These are phyloP conservation scores for Sebastes taczanowskii DNA, from an alignment of 2,797 vertebrate genomes.

Conservation along the genomic window DNA sequence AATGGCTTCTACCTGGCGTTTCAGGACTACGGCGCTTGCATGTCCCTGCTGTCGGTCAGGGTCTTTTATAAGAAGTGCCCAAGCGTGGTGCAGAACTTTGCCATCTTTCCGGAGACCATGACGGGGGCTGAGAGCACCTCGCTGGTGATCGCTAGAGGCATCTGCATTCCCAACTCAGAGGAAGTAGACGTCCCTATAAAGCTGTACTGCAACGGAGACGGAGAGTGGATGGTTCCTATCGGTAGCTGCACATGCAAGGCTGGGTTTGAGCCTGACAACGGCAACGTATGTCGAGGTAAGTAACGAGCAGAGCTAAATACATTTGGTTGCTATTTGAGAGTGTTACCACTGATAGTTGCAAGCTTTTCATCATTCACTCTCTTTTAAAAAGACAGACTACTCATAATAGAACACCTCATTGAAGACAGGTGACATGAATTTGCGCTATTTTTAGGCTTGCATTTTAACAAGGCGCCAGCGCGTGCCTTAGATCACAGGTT, in stretches of 20 bases:
- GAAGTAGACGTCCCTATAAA: slow-evolving; percentile 98
- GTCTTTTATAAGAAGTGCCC: slow-evolving; percentile 99
- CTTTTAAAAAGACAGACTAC: slow-evolving; percentile 25
- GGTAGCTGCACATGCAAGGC: slow-evolving; percentile 97
- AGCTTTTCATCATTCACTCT: slow-evolving; percentile 18
- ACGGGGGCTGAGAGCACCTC: slow-evolving; percentile 98
- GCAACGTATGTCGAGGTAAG: slow-evolving; percentile 94
- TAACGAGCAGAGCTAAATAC: neutral
- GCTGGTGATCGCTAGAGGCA: slow-evolving; percentile 93
- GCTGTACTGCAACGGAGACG: slow-evolving; percentile 98
- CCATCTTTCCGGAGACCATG: slow-evolving; percentile 97
- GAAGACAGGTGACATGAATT: slow-evolving; percentile 6
- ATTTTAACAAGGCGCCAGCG: slow-evolving; percentile 18
- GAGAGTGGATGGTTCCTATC: slow-evolving; percentile 99
- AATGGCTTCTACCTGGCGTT: slow-evolving; percentile 98
- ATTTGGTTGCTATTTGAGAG: neutral
- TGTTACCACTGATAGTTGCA: neutral
- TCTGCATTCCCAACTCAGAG: slow-evolving; percentile 94
- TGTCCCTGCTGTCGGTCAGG: slow-evolving; percentile 96
- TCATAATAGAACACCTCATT: slow-evolving; percentile 12
- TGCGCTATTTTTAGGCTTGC: slow-evolving; percentile 40
- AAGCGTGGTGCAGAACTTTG: slow-evolving; percentile 97
- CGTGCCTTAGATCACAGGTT: slow-evolving; percentile 30
- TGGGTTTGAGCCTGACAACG: slow-evolving; percentile 95
- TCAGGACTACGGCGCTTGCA: slow-evolving; percentile 98